Conservation (phyloP, 2,113 vertebrate genomes). For the Chaetura pelagica region DNA sequence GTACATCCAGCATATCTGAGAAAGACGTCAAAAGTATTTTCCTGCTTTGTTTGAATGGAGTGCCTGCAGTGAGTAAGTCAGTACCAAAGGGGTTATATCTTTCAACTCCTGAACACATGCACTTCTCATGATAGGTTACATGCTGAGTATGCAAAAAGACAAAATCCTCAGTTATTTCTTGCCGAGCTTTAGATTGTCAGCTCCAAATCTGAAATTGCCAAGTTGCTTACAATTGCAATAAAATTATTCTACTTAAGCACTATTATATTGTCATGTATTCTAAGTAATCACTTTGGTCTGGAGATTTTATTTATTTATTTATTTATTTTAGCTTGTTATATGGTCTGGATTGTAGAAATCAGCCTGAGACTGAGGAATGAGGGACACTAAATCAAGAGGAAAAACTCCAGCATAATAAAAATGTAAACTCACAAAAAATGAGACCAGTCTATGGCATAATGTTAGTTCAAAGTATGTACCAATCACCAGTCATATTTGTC, state of each 20-base stretch:
- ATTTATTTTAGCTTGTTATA: background rate
- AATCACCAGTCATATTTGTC: background rate
- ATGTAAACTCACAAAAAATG: background rate
- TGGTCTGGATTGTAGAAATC: background rate
- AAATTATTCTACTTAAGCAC: background rate
- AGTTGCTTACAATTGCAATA: background rate
- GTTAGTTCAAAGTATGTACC: background rate
- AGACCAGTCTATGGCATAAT: background rate
- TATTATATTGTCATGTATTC: background rate
- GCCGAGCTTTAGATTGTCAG: background rate
- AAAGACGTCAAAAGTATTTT: background rate
- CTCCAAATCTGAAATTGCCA: background rate
- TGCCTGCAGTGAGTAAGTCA: background rate
- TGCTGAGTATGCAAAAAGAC: background rate
- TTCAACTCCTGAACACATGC: background rate
- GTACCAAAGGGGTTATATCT: background rate
- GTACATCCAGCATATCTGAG: background rate
- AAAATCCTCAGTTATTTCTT: background rate
- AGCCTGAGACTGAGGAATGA: background rate
- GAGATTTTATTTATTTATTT: background rate
- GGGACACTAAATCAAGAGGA: background rate
- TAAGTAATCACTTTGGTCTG: background rate
- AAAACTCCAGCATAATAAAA: background rate
- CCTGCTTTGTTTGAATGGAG: background rate
- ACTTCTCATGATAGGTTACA: background rate